Conservation (phyloP, 2,113 vertebrate genomes). For the Ondatra zibethicus region DNA sequence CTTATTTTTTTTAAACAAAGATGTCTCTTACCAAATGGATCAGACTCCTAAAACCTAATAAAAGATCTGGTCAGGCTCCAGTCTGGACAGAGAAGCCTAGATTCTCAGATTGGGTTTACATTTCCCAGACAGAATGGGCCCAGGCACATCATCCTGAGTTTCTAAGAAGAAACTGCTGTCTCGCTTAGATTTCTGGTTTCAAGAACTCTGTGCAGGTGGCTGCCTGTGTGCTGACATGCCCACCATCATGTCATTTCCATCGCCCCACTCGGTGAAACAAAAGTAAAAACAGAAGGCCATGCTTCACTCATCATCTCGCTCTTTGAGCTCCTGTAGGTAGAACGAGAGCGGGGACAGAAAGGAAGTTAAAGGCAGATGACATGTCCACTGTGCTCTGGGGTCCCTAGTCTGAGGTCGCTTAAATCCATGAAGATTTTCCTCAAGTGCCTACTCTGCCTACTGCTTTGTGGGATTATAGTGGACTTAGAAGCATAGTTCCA, state of each 20-base stretch:
- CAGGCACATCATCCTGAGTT: not conserved
- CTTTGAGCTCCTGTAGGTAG: not conserved
- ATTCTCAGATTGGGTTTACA: not conserved
- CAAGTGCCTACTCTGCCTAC: not conserved
- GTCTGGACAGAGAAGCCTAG: not conserved
- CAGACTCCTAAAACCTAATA: constrained; percentile 17
- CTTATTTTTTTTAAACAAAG: not conserved
- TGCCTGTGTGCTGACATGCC: not conserved
- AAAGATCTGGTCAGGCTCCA: not conserved
- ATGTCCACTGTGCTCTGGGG: no score
- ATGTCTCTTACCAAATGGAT: not conserved
- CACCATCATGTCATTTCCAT: not conserved
- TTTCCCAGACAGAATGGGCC: not conserved
- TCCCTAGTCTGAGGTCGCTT: not conserved
- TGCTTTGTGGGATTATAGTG: not conserved
- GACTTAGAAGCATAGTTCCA: not conserved
- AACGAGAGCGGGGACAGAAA: not conserved
- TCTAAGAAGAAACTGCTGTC: not conserved
- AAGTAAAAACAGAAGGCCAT: not conserved
- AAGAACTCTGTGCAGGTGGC: not conserved
- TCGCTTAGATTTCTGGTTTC: not conserved
- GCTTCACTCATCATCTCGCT: not conserved
- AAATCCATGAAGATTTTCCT: not conserved
- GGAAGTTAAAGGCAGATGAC: not conserved
- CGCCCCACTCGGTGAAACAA: not conserved